Percentiles rank a stretch among this genome's conserved stretches.
phyloP scores from a whole-genome alignment of 2,113 vertebrate genomes.

The Myiozetetes cayanensis region DNA sequence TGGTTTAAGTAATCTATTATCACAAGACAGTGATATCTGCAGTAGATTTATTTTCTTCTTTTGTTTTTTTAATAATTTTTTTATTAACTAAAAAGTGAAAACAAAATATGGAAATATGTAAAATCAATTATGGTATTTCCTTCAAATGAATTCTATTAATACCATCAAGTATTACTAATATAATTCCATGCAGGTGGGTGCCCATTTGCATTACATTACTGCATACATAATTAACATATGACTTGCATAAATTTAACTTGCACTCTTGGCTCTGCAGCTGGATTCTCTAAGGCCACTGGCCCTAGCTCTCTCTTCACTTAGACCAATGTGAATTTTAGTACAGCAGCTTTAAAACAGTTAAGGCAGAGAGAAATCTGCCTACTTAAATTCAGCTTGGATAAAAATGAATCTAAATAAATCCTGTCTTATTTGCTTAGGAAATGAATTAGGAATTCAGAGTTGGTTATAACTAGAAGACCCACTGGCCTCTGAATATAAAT shows the following conservation, averaged over 20 bases:
- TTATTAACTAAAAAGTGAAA: background rate
- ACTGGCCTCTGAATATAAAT: background rate
- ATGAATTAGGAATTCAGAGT: background rate
- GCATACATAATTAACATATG: background rate
- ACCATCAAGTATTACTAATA: background rate
- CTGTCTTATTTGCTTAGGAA: background rate
- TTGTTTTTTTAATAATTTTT: background rate
- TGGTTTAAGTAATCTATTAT: background rate
- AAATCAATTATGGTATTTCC: background rate
- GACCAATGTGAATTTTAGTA: background rate
- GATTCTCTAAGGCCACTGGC: background rate
- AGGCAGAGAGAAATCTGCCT: background rate
- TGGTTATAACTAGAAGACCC: background rate
- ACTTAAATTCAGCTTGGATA: background rate
- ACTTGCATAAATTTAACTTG: background rate
- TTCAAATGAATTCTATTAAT: background rate
- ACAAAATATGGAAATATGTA: background rate
- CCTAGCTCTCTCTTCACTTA: background rate
- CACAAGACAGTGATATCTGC: rapidly evolving
- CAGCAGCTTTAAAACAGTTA: background rate
- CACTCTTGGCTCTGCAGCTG: background rate
- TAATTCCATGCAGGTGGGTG: background rate
- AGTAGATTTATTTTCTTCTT: too few species aligned
- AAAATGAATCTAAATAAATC: background rate
- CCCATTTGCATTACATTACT: background rate